Conservation (phyloP, 1,140 invertebrate genomes). For the Venustaconcha ellipsiformis region DNA sequence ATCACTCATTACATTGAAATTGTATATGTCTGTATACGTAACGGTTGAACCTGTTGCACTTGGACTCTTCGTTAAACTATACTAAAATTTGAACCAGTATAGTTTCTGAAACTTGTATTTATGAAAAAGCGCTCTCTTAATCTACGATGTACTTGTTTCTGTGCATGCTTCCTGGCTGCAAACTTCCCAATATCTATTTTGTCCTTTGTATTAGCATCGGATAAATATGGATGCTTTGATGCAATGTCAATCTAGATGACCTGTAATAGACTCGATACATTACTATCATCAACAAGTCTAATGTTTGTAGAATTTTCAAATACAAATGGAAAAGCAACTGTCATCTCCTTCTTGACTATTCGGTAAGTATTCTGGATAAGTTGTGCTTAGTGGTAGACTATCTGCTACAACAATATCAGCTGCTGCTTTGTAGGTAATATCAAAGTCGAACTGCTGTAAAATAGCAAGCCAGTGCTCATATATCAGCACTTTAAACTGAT, state of each 20-base stretch:
- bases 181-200: too few relatives aligned
- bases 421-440: constrained; percentile 7
- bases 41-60: background rate
- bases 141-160: too few relatives aligned
- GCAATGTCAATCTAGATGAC: background rate
- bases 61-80: background rate
- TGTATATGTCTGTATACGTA: background rate
- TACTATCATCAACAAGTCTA: background rate
- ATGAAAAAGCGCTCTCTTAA: too few relatives aligned
- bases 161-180: too few relatives aligned
- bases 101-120: too few relatives aligned
- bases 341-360: background rate
- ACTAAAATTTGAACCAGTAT: too few relatives aligned
- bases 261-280: background rate
- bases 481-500: constrained; percentile 11
- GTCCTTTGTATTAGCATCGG: too few relatives aligned
- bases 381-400: background rate
- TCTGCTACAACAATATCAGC: background rate
- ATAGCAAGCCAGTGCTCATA: constrained; percentile 29
- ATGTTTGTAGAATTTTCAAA: background rate
- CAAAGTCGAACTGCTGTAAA: constrained; percentile 8
- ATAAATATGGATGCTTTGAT: background rate
- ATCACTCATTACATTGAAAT: background rate
- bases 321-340: background rate
- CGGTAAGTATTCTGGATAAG: background rate